These are phyloP conservation scores for Hypolimnas misippus DNA, from an alignment of 2,888 invertebrate species.

Conservation along the genomic window DNA sequence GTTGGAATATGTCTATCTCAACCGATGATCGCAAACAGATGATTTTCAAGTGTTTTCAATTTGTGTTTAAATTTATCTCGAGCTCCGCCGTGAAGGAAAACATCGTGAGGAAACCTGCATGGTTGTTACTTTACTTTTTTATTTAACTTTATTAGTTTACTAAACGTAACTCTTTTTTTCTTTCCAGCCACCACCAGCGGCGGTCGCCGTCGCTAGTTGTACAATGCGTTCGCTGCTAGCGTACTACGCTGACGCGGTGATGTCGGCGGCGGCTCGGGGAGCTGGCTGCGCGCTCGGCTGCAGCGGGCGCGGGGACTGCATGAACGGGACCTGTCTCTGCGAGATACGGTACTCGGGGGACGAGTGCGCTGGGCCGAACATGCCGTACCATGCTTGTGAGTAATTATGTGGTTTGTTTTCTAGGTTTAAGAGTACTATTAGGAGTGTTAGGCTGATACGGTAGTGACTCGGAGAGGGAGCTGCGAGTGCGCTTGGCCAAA, in stretches of 20 bases:
- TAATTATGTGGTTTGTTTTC: constrained; percentile 16
- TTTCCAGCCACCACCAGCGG: constrained; percentile 57
- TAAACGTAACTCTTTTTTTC: background rate
- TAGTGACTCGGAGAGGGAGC: too few relatives aligned
- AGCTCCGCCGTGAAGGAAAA: too few relatives aligned
- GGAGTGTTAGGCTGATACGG: too few relatives aligned
- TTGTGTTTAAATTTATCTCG: too few relatives aligned
- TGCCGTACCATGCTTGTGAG: constrained; percentile 88
- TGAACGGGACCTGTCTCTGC: constrained; percentile 95
- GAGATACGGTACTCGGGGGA: constrained; percentile 94
- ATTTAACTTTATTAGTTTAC: background rate
- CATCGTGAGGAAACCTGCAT: too few relatives aligned
- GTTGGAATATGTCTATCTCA: too few relatives aligned
- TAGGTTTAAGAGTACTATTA: background rate
- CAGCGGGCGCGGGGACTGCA: constrained; percentile 95
- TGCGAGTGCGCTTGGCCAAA: too few relatives aligned
- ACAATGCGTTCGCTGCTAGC: constrained; percentile 79
- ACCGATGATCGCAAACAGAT: too few relatives aligned
- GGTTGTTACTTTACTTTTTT: too few relatives aligned
- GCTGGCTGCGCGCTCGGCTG: constrained; percentile 89
- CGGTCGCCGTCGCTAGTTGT: constrained; percentile 60
- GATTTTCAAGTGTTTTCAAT: too few relatives aligned
- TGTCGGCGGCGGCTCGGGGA: constrained; percentile 69
- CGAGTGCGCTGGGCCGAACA: constrained; percentile 92
- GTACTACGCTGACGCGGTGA: constrained; percentile 78